Conservation (phyloP, 1,140 invertebrate species). For the Rhagoletis zephyria region DNA sequence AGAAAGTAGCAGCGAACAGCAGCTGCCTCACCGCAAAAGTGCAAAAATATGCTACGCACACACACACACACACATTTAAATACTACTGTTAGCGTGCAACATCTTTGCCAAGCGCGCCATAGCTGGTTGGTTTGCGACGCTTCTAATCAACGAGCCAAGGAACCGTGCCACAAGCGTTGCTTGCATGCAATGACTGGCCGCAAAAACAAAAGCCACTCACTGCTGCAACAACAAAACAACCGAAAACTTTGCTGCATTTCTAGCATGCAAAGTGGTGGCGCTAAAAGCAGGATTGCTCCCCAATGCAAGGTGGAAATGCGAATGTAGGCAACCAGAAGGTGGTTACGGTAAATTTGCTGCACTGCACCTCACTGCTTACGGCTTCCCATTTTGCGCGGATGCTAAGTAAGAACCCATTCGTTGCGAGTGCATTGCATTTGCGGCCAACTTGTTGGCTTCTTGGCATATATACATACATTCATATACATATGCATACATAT, state of each 20-base stretch:
- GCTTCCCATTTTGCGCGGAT: neutral
- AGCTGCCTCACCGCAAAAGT: neutral
- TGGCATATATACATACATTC: neutral
- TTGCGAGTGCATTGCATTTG: constrained; percentile 5
- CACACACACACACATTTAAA: too few species aligned
- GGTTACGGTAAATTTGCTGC: constrained; percentile 14
- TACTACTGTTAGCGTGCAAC: too few species aligned
- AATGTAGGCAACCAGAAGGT: neutral
- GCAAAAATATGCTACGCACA: too few species aligned
- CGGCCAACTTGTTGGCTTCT: constrained; percentile 13
- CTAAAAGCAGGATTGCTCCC: neutral
- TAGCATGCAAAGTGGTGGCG: neutral
- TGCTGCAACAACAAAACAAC: neutral
- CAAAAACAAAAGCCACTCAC: constrained; percentile 16
- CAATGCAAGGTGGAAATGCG: neutral
- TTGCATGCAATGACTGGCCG: neutral
- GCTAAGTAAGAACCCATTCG: constrained; percentile 7
- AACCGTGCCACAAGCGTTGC: neutral
- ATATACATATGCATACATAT: neutral
- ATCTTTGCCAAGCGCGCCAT: neutral
- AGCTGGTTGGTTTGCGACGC: neutral
- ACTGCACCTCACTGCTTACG: neutral
- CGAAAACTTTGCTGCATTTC: neutral
- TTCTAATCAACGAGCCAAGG: neutral
- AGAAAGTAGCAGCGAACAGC: neutral